Evolutionary conservation across 2,888 invertebrate genomes (phyloP), one percentile per base, ranked within the genome.

Genomic region (Nasonia oneida): DNA sequence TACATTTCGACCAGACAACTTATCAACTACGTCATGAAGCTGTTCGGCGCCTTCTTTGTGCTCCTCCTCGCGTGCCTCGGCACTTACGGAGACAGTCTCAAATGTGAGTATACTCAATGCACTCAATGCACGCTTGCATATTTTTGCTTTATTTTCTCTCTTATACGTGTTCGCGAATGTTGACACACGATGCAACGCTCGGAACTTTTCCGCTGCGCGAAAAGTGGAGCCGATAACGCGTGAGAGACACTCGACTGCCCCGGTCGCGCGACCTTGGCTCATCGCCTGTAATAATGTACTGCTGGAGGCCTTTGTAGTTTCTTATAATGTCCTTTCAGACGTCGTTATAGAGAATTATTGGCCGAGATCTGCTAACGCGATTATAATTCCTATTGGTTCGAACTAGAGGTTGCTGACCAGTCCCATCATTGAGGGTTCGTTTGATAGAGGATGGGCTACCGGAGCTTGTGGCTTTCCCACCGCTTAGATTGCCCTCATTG

Each of bases 61-160:
- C 89, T 95, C 91, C 94, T 94, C 89, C 91, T 95, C 81, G 93
- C 90, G 81, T 86, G 90, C 90, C 89, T 94, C 90, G 93, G 94
- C 81, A 94, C 95, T 85, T 94, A 94, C 77, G 94, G 94, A 87
- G 75, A 94, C 80, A 82, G 94, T 80, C 94, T 96, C 89, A 95
- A 95, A 94, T 97, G 97, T 97, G 93, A 96, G 96, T 96, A 92
- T 86, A 88, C 87, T 15, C 6, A 10, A 47, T 2, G 33, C 57
- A 88, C 87, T 15, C 6, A 10, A 47, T 2, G 33, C 57, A n/a
- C n/a, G 15, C 50, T 3, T 50, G 18, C 53, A 53, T 18, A 18
- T 47, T 10, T 57, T 18, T 61, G 15, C n/a, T 77, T 33, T 76
- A 4, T 57, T 53, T 57, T 8, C 10, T 6, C 18, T n/a, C 5